phyloP scores from a whole-genome alignment of 2,888 invertebrate species.

The Neoascia interrupta region DNA sequence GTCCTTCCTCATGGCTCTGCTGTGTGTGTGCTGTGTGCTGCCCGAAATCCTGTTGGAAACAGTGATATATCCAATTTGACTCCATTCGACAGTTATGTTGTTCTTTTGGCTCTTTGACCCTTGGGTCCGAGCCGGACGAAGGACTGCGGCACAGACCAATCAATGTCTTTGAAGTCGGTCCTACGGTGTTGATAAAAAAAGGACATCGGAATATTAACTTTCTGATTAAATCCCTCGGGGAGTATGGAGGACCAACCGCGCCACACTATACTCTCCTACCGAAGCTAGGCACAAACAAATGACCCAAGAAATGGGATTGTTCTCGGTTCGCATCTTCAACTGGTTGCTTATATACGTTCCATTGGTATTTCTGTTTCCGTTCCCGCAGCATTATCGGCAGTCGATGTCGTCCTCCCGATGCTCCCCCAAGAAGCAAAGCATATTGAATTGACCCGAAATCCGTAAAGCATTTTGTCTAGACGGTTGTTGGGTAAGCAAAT shows the following conservation, averaged over 20 bases:
- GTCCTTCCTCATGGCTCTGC: neutral
- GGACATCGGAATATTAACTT: constrained; percentile 63
- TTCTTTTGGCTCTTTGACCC: constrained; percentile 41
- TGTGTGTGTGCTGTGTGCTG: neutral
- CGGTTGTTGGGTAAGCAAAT: constrained; percentile 17
- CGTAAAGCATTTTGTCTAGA: constrained; percentile 67
- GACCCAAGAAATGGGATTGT: constrained; percentile 53
- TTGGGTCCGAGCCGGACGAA: neutral
- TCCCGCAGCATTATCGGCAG: neutral
- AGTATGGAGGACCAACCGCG: constrained; percentile 7
- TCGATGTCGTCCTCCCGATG: neutral
- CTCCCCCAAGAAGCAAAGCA: neutral
- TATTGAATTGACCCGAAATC: constrained; percentile 60
- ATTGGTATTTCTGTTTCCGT: constrained; percentile 19
- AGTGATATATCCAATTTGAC: constrained; percentile 54
- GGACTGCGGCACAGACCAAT: constrained; percentile 26
- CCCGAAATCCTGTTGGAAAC: constrained; percentile 36
- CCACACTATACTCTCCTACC: constrained; percentile 21
- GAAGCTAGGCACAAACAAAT: constrained; percentile 34
- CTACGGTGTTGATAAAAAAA: constrained; percentile 14
- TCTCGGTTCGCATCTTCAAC: constrained; percentile 33
- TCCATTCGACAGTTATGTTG: constrained; percentile 60
- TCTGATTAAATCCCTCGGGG: constrained; percentile 64
- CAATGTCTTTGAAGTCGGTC: constrained; percentile 46
- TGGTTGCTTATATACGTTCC: constrained; percentile 22